Evolutionary conservation across 2,888 invertebrate species (phyloP).

Genomic region (Gastrophysa polygoni): DNA sequence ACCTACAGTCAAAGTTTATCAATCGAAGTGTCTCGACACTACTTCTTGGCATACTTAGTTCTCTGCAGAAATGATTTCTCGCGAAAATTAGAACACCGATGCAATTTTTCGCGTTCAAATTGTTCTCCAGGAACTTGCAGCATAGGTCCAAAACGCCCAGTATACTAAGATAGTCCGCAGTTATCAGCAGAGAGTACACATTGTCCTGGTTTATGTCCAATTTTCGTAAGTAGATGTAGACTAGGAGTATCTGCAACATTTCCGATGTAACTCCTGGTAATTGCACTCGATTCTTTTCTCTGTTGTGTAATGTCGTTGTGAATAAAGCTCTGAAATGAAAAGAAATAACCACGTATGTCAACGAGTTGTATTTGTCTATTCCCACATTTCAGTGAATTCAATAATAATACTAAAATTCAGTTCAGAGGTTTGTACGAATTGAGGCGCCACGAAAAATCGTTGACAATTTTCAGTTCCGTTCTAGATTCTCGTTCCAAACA

Average conservation of each 20-base stretch:
- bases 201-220: slow-evolving; percentile 77
- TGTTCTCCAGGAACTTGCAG: slow-evolving; percentile 73
- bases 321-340: slow-evolving; percentile 71
- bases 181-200: slow-evolving; percentile 79
- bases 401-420: too few species aligned
- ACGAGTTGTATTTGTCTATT: too few species aligned
- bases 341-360: too few species aligned
- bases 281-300: slow-evolving; percentile 69
- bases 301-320: slow-evolving; percentile 78
- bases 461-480: too few species aligned
- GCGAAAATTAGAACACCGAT: slow-evolving; percentile 87
- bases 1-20: background rate
- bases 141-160: slow-evolving; percentile 81
- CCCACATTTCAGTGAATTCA: too few species aligned
- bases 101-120: slow-evolving; percentile 78
- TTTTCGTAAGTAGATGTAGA: slow-evolving; percentile 84
- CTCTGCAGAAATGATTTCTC: slow-evolving; percentile 74
- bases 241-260: slow-evolving; percentile 78
- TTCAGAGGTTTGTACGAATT: too few species aligned
- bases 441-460: too few species aligned
- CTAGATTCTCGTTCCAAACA: too few species aligned
- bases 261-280: slow-evolving; percentile 79
- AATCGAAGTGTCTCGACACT: too few species aligned
- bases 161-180: slow-evolving; percentile 88
- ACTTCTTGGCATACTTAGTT: slow-evolving; percentile 69